Evolutionary conservation across 2,888 invertebrate genomes (phyloP).

Genomic region (Oxytorus armatus): DNA sequence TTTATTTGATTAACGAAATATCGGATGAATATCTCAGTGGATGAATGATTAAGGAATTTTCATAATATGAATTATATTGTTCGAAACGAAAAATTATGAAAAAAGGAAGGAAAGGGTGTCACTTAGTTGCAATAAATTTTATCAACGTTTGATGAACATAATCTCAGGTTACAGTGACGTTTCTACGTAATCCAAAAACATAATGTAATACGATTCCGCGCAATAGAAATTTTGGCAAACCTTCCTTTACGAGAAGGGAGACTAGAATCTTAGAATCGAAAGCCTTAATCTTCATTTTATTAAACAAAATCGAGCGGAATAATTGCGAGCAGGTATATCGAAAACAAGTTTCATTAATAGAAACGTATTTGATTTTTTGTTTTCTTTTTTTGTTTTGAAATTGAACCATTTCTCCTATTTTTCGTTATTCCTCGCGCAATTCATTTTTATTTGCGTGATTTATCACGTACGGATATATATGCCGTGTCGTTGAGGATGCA

Average conservation of each 20-base stretch:
- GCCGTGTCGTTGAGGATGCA: constrained; percentile 15
- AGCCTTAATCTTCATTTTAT: constrained; percentile 10
- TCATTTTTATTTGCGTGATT: constrained; percentile 24
- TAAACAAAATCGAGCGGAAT: constrained; percentile 54
- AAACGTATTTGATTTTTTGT: not conserved
- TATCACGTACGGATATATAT: constrained; percentile 22
- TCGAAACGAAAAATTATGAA: too few species aligned
- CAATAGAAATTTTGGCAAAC: not conserved
- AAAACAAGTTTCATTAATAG: constrained; percentile 22
- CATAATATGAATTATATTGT: too few species aligned
- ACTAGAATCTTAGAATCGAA: constrained; percentile 16
- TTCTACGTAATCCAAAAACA: too few species aligned
- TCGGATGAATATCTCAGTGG: too few species aligned
- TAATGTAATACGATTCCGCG: too few species aligned
- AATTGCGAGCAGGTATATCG: constrained; percentile 72
- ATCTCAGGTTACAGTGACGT: too few species aligned
- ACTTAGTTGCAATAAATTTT: too few species aligned
- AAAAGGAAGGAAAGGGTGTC: too few species aligned
- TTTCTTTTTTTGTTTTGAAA: not conserved
- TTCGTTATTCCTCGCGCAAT: not conserved
- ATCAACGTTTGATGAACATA: too few species aligned
- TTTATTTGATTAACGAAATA: too few species aligned
- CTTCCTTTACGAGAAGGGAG: not conserved
- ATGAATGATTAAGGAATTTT: too few species aligned
- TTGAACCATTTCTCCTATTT: constrained; percentile 1